phyloP scores from a whole-genome alignment of 2,888 invertebrate genomes.

The Sphaerophoria taeniata region DNA sequence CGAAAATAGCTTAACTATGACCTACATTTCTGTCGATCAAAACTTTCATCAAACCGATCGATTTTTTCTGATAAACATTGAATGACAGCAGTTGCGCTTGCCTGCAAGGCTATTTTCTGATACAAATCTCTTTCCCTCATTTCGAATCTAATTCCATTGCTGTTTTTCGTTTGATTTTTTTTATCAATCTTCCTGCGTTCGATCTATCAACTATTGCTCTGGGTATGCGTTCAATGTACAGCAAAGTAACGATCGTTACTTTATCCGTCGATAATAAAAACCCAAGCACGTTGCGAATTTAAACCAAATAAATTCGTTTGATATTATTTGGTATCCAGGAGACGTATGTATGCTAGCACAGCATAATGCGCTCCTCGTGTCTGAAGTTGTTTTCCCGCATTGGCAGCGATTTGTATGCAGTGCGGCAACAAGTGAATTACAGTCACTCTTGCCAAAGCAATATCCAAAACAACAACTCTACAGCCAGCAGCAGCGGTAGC shows the following conservation, averaged over 20 bases:
- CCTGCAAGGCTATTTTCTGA: slow-evolving; percentile 65
- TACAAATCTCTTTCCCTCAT: slow-evolving; percentile 55
- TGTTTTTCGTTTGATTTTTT: slow-evolving; percentile 6
- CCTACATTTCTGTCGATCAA: no score
- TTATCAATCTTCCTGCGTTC: slow-evolving; percentile 47
- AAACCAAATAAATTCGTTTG: slow-evolving; percentile 74
- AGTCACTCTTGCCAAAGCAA: slow-evolving; percentile 64
- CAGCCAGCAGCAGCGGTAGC: slow-evolving; percentile 74
- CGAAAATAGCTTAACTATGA: no score
- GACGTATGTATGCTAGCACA: slow-evolving; percentile 71
- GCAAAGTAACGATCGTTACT: slow-evolving; percentile 15
- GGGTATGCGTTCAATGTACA: slow-evolving; percentile 6
- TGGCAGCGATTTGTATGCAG: slow-evolving; percentile 65
- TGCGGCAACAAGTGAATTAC: slow-evolving; percentile 73
- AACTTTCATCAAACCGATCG: slow-evolving; percentile 64
- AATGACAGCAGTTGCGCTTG: slow-evolving; percentile 37
- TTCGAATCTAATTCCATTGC: not conserved
- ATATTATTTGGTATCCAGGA: slow-evolving; percentile 70
- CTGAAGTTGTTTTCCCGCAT: slow-evolving; percentile 13
- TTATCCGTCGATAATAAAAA: slow-evolving; percentile 54
- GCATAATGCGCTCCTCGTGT: slow-evolving; percentile 34
- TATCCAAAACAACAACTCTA: slow-evolving; percentile 55
- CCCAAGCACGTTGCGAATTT: slow-evolving; percentile 70
- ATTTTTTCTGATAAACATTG: slow-evolving; percentile 66
- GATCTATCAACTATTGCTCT: slow-evolving; percentile 24